Percentiles rank a stretch among this genome's conserved stretches.
Evolutionary conservation across 2,113 vertebrate species (phyloP).

Genomic region (Onychostoma macrolepis): DNA sequence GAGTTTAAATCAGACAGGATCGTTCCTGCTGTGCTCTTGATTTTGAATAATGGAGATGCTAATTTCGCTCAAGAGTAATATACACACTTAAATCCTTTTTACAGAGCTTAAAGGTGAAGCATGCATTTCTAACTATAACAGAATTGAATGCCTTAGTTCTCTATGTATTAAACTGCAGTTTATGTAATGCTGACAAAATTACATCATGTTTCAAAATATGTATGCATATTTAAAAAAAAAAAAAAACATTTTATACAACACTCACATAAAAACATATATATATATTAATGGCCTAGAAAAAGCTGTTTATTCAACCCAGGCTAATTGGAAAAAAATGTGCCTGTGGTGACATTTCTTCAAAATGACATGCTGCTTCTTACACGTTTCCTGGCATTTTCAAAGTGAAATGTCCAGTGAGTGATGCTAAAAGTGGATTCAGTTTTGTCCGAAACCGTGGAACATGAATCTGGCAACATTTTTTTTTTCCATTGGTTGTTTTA

Average conservation of each 20-base stretch:
- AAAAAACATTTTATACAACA: background rate
- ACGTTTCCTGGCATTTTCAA: background rate
- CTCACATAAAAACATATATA: background rate
- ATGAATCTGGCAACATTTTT: background rate
- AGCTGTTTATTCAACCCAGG: background rate
- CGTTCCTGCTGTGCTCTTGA: constrained; percentile 36
- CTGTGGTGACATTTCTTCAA: background rate
- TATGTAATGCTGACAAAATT: background rate
- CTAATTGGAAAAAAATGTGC: background rate
- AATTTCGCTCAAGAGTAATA: background rate
- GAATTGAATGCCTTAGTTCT: background rate
- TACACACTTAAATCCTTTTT: background rate
- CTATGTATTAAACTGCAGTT: background rate
- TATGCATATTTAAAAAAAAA: background rate
- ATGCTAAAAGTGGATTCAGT: background rate
- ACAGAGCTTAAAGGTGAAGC: background rate
- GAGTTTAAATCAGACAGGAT: background rate
- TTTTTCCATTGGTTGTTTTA: background rate
- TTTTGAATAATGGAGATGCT: constrained; percentile 20
- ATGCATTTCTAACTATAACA: background rate
- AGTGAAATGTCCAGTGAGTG: background rate
- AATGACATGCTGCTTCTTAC: background rate
- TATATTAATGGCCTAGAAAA: background rate
- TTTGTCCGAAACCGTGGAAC: background rate
- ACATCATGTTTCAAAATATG: background rate